phyloP scores from a whole-genome alignment of 1,140 invertebrate species.

The Physella acuta region DNA sequence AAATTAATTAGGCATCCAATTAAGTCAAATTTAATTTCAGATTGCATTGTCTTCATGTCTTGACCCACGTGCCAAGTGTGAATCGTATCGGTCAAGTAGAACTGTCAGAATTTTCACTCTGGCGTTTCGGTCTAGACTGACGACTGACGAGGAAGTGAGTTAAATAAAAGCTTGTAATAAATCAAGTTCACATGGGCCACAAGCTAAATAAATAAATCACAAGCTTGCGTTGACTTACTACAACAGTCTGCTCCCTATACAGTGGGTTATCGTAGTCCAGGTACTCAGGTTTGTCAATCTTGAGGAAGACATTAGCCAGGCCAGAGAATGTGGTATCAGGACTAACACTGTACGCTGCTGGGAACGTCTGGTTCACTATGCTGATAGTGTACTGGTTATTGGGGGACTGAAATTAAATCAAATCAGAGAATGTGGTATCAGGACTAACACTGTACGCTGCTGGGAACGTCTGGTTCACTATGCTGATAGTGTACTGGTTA shows the following conservation, averaged over 20 bases:
- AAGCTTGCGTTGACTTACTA: slow-evolving; percentile 6
- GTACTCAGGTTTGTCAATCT: slow-evolving; percentile 1
- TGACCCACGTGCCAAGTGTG: too few species aligned
- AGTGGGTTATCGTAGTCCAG: slow-evolving; percentile 20
- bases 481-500: slow-evolving; percentile 3
- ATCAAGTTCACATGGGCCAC: neutral
- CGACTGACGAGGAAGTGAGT: too few species aligned
- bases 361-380: neutral
- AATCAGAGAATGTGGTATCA: neutral
- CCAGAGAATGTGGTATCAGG: slow-evolving; percentile 5
- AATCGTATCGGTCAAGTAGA: too few species aligned
- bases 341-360: slow-evolving; percentile 3
- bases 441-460: slow-evolving; percentile 11
- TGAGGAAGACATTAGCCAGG: slow-evolving; percentile 11
- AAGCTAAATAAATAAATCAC: neutral
- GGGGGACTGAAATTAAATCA: neutral
- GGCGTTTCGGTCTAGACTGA: too few species aligned
- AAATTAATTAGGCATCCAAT: too few species aligned
- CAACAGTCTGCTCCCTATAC: slow-evolving; percentile 7
- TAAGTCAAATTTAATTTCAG: too few species aligned
- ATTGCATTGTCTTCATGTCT: too few species aligned
- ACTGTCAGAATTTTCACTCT: too few species aligned
- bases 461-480: neutral
- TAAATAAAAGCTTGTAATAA: too few species aligned
- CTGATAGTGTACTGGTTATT: slow-evolving; percentile 14